Conservation (phyloP, 2,797 vertebrate species). For the Ptychadena robeensis region DNA sequence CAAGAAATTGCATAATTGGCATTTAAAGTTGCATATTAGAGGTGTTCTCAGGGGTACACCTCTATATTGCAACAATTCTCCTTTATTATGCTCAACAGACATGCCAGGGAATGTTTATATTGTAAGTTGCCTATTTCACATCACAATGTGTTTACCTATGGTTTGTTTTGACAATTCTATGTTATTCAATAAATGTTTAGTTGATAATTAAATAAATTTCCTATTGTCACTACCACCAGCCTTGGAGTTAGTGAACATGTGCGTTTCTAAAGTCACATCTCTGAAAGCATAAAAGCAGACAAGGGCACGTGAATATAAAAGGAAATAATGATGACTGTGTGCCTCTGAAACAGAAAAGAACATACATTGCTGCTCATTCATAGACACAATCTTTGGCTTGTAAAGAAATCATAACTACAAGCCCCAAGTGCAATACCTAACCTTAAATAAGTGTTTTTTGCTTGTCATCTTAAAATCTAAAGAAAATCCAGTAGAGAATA, state of each 20-base stretch:
- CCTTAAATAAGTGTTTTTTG: slow-evolving; percentile 81
- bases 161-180: not conserved
- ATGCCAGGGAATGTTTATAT: too few relatives aligned
- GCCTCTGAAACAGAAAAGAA: slow-evolving; percentile 22
- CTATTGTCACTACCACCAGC: not conserved
- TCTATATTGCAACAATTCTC: too few relatives aligned
- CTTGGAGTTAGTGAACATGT: not conserved
- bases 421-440: slow-evolving; percentile 71
- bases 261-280: slow-evolving; percentile 26
- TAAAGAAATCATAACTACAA: slow-evolving; percentile 70
- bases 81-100: too few relatives aligned
- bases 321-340: not conserved
- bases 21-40: too few relatives aligned
- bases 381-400: slow-evolving; percentile 66
- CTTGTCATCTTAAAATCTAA: slow-evolving; percentile 78
- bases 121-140: too few relatives aligned
- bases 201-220: not conserved
- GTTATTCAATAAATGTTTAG: not conserved
- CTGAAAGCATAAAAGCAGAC: slow-evolving; percentile 10
- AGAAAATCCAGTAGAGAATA: slow-evolving; percentile 78
- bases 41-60: too few relatives aligned
- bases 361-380: slow-evolving; percentile 62
- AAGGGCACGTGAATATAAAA: slow-evolving; percentile 54
- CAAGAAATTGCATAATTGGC: too few relatives aligned
- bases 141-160: too few relatives aligned